Conservation (phyloP, 2,113 vertebrate species). For the Gambusia holbrooki region DNA sequence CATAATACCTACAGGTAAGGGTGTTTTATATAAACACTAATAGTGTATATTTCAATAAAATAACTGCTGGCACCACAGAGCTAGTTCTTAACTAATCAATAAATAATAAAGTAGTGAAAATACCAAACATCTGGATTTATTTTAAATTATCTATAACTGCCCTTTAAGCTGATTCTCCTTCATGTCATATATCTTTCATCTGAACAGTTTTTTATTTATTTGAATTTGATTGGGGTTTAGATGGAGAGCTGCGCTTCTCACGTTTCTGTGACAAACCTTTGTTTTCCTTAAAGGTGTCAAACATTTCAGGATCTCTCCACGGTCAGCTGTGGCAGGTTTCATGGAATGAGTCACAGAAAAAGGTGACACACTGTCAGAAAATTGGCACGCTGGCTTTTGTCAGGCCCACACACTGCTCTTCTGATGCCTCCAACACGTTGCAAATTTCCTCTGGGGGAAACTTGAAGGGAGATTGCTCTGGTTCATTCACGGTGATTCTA, state of each 20-base stretch:
- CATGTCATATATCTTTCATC: background rate
- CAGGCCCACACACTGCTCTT: constrained; percentile 2
- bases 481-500: constrained; percentile 37
- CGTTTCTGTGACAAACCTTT: background rate
- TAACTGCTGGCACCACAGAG: background rate
- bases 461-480: constrained; percentile 16
- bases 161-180: background rate
- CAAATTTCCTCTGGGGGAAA: constrained; percentile 32
- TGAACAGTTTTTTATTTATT: background rate
- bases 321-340: constrained; percentile 3
- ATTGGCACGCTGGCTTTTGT: background rate
- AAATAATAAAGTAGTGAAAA: background rate
- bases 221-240: background rate
- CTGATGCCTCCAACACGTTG: constrained; percentile 24
- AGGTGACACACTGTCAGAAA: background rate
- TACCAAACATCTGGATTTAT: background rate
- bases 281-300: constrained; percentile 8
- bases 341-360: constrained; percentile 10
- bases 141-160: background rate
- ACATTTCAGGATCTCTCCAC: background rate
- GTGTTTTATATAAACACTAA: no score
- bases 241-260: background rate
- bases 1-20: no score
- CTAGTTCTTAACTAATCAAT: background rate
- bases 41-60: no score